phyloP scores from a whole-genome alignment of 2,888 invertebrate genomes.

The Andricus curvator region DNA sequence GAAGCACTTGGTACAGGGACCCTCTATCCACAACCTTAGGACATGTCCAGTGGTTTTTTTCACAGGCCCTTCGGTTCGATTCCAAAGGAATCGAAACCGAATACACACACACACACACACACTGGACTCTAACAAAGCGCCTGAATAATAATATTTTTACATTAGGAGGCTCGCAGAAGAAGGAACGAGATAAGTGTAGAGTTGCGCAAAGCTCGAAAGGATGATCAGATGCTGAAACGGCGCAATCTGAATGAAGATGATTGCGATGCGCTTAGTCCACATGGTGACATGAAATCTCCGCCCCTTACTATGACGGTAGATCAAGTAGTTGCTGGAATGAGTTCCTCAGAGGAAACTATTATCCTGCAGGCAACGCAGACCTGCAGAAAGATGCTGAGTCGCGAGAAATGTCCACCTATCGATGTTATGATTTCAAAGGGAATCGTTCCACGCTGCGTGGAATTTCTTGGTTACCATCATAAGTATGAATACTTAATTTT shows the following conservation, averaged over 20 bases:
- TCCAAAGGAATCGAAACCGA: too few relatives aligned
- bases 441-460: constrained; percentile 90
- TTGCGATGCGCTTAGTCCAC: constrained; percentile 76
- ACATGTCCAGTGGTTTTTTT: too few relatives aligned
- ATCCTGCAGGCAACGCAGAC: constrained; percentile 88
- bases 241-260: constrained; percentile 87
- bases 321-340: constrained; percentile 87
- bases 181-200: constrained; percentile 94
- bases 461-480: constrained; percentile 85
- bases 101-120: too few relatives aligned
- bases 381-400: constrained; percentile 92
- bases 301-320: constrained; percentile 81
- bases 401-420: constrained; percentile 95
- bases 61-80: too few relatives aligned
- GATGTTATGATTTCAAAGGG: constrained; percentile 90
- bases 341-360: constrained; percentile 82
- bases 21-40: too few relatives aligned
- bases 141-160: constrained; percentile 36
- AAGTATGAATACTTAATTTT: constrained; percentile 81
- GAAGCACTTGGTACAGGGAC: too few relatives aligned
- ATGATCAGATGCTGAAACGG: constrained; percentile 95
- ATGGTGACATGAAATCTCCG: constrained; percentile 77
- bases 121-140: too few relatives aligned
- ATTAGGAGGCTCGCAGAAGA: constrained; percentile 91
- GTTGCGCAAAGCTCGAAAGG: constrained; percentile 94